A percentile compares a stretch with the other conserved stretches of the same genome.
These are phyloP conservation scores for Sycophila texana DNA, from an alignment of 2,888 invertebrate species.

Conservation along the genomic window DNA sequence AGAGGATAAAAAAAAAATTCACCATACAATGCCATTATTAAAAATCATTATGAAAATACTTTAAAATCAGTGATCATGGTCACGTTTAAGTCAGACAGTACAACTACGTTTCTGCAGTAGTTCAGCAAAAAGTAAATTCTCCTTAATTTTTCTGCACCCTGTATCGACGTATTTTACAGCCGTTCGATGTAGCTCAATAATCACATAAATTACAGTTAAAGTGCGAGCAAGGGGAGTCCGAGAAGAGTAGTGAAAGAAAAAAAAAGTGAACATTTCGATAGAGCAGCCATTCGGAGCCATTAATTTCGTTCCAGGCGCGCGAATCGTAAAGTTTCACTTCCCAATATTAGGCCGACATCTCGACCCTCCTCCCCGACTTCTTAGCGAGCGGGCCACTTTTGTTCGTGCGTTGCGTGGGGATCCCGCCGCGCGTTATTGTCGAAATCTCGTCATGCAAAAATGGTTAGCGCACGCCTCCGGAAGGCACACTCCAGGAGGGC, in stretches of 20 bases:
- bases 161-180: neutral
- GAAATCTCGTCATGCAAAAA: slow-evolving; percentile 43
- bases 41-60: too few relatives aligned
- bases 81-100: too few relatives aligned
- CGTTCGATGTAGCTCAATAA: slow-evolving; percentile 14
- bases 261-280: neutral
- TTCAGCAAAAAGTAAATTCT: too few relatives aligned
- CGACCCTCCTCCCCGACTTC: slow-evolving; percentile 15
- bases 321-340: slow-evolving; percentile 51
- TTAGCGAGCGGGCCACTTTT: slow-evolving; percentile 52
- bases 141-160: too few relatives aligned
- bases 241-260: neutral
- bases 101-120: too few relatives aligned
- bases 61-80: too few relatives aligned
- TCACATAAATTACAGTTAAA: neutral
- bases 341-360: slow-evolving; percentile 44
- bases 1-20: too few relatives aligned
- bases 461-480: neutral
- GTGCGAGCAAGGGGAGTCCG: neutral
- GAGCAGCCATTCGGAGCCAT: slow-evolving; percentile 46
- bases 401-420: neutral
- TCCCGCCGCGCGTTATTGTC: slow-evolving; percentile 37
- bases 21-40: too few relatives aligned
- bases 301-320: slow-evolving; percentile 8
- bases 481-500: neutral